Evolutionary conservation across 1,140 invertebrate genomes (phyloP), one percentile per base, ranked within the genome.

Genomic region (Orchestia grillus): DNA sequence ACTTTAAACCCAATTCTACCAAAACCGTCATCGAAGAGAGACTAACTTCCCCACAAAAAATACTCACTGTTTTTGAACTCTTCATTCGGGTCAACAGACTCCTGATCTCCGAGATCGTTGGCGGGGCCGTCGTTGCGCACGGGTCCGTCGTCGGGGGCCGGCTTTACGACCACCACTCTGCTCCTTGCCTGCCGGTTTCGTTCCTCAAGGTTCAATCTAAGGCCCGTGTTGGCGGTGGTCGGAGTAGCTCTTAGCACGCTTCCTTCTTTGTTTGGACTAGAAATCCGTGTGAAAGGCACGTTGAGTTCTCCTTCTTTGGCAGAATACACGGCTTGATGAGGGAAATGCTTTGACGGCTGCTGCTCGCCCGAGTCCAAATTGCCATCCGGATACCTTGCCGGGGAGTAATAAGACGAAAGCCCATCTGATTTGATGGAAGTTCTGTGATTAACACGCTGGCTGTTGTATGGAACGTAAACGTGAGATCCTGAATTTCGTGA

Each of bases 61-160:
- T 94, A 94, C 92, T 94, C 92, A 94, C 92, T 94, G 92, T 94
- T 94, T 94, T 94, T 94, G 92, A 94, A 94, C 40, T 94, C 92
- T 44, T 94, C 92, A n/a, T 94, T 94, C 36, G 92, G 92, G 44
- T 94, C 92, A 44, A 94, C 44, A 0, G 92, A 44, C 15, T 94
- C 92, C 40, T 94, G 44, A 45, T 44, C 92, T 45, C 44, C 92
- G 40, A 40, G 43, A 44, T 44, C 44, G 92, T 44, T 44, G 44
- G 8, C 0, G 44, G 43, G 40, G 44, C 44, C 92, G 40, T 94
- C 92, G 44, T 94, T 45, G 44, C 43, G 43, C 43, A 47, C 8
- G 15, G 40, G 36, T 0, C 6, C 92, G 16, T 94, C 6, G 6
- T n/a, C 43, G 0, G 44, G 8, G 43, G 92, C 43, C 8, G 23